phyloP scores from a whole-genome alignment of 2,113 vertebrate genomes.

The Calyptomena viridis region DNA sequence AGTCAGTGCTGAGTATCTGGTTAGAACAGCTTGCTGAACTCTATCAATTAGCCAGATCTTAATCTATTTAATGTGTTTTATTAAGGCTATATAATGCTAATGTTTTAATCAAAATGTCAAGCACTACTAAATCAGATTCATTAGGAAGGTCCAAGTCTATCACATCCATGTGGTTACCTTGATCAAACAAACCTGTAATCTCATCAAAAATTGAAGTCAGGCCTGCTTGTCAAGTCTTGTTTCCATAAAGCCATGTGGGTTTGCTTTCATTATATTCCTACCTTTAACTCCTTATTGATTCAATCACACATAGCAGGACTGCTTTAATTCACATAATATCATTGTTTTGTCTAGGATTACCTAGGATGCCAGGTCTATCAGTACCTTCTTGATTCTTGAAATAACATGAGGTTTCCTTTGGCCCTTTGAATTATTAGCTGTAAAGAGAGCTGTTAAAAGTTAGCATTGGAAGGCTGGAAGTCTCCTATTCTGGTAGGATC shows the following conservation, averaged over 20 bases:
- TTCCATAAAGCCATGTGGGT: slow-evolving; percentile 32
- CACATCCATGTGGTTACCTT: slow-evolving; percentile 57
- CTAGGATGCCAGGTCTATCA: not conserved
- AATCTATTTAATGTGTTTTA: slow-evolving; percentile 70
- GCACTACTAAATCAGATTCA: slow-evolving; percentile 63
- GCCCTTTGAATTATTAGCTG: not conserved
- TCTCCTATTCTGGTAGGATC: not conserved
- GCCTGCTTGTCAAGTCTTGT: slow-evolving; percentile 56
- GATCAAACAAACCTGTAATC: slow-evolving; percentile 65
- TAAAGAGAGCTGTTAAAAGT: not conserved
- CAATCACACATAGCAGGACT: not conserved
- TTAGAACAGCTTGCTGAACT: slow-evolving; percentile 63
- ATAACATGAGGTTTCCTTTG: not conserved
- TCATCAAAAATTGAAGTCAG: slow-evolving; percentile 53
- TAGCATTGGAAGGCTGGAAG: not conserved
- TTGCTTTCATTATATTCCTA: slow-evolving; percentile 23
- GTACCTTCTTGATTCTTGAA: not conserved
- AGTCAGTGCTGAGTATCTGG: slow-evolving; percentile 38
- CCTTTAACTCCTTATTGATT: slow-evolving; percentile 24
- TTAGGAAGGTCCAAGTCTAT: slow-evolving; percentile 61
- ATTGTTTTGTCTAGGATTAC: not conserved
- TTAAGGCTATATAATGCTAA: slow-evolving; percentile 65
- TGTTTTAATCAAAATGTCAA: slow-evolving; percentile 71
- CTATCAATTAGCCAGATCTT: slow-evolving; percentile 67
- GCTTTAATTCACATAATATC: slow-evolving; percentile 5